These are phyloP conservation scores for Nephila pilipes DNA, from an alignment of 1,140 invertebrate genomes.

Conservation along the genomic window DNA sequence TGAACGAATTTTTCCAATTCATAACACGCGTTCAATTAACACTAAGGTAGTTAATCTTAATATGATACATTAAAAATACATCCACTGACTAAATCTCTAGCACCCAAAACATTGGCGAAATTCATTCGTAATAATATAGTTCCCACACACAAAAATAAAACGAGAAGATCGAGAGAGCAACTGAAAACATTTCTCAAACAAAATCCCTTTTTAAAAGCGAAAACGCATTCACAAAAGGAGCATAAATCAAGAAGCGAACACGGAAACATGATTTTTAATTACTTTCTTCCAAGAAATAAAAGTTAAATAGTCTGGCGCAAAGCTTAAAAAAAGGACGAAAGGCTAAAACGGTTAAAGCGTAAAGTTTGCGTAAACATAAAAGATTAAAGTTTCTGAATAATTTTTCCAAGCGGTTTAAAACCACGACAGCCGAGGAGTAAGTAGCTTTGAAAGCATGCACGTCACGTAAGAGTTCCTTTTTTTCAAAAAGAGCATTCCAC, in stretches of 20 bases:
- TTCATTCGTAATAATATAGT: background rate
- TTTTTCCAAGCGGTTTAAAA: background rate
- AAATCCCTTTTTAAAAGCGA: background rate
- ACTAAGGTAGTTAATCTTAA: too few species aligned
- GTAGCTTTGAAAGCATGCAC: background rate
- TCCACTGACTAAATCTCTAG: background rate
- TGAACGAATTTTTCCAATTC: too few species aligned
- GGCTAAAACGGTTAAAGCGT: background rate
- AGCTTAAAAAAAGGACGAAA: background rate
- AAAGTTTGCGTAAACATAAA: background rate
- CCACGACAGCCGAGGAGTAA: background rate
- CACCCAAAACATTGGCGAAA: background rate
- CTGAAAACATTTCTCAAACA: background rate
- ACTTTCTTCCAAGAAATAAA: slow-evolving; percentile 29
- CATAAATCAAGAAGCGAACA: slow-evolving; percentile 17
- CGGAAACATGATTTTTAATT: slow-evolving; percentile 21
- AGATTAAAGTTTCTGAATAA: background rate
- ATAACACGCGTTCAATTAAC: too few species aligned
- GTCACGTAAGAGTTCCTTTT: background rate
- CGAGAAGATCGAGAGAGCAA: background rate
- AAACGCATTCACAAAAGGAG: background rate
- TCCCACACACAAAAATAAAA: background rate
- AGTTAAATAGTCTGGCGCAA: background rate
- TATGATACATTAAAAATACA: too few species aligned
- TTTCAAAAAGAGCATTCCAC: background rate